Base-by-base conservation (phyloP, 2,888 invertebrate species). In the Empis stercorea region DNA sequence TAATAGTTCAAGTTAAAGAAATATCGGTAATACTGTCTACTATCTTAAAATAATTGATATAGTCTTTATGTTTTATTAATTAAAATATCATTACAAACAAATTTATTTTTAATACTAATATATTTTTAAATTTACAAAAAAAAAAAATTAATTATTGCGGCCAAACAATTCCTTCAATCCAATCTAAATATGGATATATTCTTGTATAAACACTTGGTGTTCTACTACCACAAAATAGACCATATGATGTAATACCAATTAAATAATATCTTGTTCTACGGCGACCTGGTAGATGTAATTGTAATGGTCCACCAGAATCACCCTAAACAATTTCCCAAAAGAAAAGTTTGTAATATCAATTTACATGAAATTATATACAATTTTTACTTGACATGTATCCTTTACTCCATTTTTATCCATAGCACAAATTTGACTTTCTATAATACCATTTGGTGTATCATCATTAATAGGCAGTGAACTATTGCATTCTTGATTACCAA, bases 201-300 rank as follows among this genome's bases (percentile, higher is more conserved):
- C 64, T 53, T 1, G 68, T 67, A 30, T 64, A 67, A 20, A 68
- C 62, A 30, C 66, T 63, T 0, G 66, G 66, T 32, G 58, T 61
- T 15, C 56, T 58, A 40, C 61, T 62, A 23, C 59, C 60, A 16
- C 67, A 68, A 46, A 59, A 56, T 2, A 62, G 56, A 0, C 68
- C 68, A 49, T 62, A 69, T 0, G 68, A 68, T 11, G 70, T 69
- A 3, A 70, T 56, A 10, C 68, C 68, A 20, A 66, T 64, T 0
- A 66, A 51, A 48, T 65, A 61, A 14, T 62, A 61, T 40, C 23
- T n/a, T 17, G 20, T 40, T 1, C 47, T 48, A 4, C 54, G 54
- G 11, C 57, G 51, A 3, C 61, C 64, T 2, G 52, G 54, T 5
- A 64, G 48, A 50, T 61, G 64, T 15, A 65, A 50, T 43, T 66